These are phyloP conservation scores for Lochmaea capreae DNA, from an alignment of 2,888 invertebrate species.

Conservation along the genomic window DNA sequence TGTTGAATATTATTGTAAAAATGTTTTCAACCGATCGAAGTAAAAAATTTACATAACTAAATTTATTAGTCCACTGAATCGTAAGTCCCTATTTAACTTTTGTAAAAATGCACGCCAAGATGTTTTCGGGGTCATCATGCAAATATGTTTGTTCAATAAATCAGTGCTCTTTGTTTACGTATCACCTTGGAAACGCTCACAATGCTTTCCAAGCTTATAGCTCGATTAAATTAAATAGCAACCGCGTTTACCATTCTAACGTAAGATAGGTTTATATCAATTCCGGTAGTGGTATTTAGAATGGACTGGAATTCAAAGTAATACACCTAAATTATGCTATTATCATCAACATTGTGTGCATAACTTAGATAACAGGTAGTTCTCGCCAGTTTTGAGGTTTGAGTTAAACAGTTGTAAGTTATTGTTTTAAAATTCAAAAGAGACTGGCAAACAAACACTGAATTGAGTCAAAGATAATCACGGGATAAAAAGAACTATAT, in stretches of 20 bases:
- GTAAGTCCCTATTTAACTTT: not conserved
- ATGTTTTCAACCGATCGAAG: too few species aligned
- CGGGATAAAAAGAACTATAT: too few species aligned
- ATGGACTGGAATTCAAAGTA: not conserved
- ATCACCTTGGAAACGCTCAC: constrained; percentile 42
- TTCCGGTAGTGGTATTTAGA: not conserved
- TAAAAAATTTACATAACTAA: too few species aligned
- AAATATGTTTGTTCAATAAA: constrained; percentile 52
- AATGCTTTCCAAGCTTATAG: not conserved
- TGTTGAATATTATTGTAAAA: too few species aligned
- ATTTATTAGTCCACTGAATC: too few species aligned
- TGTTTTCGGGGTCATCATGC: constrained; percentile 32
- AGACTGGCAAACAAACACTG: too few species aligned
- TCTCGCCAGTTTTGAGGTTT: constrained; percentile 10
- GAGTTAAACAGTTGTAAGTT: too few species aligned
- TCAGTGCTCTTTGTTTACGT: constrained; percentile 45
- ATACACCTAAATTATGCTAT: constrained; percentile 22
- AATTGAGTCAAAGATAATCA: too few species aligned
- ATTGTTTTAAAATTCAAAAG: too few species aligned
- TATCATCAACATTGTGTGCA: not conserved
- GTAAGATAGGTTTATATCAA: not conserved
- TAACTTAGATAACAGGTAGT: constrained; percentile 21
- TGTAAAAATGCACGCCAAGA: constrained; percentile 18
- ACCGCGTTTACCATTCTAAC: not conserved
- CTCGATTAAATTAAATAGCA: not conserved